Conservation (phyloP, 2,888 invertebrate genomes). For the Macrosoma leucophasiata region DNA sequence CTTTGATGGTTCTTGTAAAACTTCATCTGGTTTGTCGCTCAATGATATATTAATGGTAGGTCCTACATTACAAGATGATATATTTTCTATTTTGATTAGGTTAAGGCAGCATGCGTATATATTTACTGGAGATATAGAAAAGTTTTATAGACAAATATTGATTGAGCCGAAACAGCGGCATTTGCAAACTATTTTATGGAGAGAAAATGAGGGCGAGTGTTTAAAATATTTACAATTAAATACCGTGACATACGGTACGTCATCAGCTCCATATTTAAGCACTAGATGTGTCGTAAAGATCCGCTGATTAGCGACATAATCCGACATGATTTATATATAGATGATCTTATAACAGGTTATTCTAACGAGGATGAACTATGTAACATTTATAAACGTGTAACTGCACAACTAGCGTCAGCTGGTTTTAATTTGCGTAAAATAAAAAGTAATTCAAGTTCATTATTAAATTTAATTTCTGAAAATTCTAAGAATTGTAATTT, state of each 20-base stretch:
- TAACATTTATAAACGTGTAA: neutral
- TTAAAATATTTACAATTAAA: constrained; percentile 22
- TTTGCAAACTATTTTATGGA: constrained; percentile 41
- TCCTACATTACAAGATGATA: constrained; percentile 32
- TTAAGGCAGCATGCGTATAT: constrained; percentile 30
- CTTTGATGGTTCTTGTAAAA: constrained; percentile 30
- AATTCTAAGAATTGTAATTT: neutral
- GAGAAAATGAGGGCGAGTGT: constrained; percentile 20
- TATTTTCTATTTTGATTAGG: constrained; percentile 31
- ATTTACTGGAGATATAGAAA: constrained; percentile 36
- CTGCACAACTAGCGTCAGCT: constrained; percentile 1
- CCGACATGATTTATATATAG: constrained; percentile 9
- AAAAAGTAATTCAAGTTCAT: constrained; percentile 5
- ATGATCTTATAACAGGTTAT: constrained; percentile 8
- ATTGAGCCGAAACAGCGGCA: constrained; percentile 28
- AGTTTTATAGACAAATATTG: constrained; percentile 39
- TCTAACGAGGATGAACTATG: neutral
- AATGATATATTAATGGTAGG: constrained; percentile 35
- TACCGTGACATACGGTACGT: constrained; percentile 32
- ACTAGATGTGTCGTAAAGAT: constrained; percentile 8
- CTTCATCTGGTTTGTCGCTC: constrained; percentile 27
- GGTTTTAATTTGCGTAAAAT: constrained; percentile 9
- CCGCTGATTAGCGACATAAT: constrained; percentile 4
- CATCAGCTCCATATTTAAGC: constrained; percentile 18
- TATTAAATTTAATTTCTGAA: constrained; percentile 1